Percentiles rank a stretch among this genome's conserved stretches.
Conservation (phyloP, 2,888 invertebrate genomes). For the Balanococcus diminutus region DNA sequence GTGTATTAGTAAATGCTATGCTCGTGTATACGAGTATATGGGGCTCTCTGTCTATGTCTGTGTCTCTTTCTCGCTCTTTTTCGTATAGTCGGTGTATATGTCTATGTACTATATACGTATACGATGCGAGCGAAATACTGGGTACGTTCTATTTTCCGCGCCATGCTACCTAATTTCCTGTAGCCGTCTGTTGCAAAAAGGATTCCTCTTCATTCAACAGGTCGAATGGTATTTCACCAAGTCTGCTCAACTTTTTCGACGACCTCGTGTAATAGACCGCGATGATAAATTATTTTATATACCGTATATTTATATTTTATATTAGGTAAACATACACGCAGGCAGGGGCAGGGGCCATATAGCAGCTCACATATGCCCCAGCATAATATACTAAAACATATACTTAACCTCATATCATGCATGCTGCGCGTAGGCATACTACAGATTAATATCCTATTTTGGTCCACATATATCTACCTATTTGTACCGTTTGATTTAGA, state of each 20-base stretch:
- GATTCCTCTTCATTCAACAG: conserved; percentile 47
- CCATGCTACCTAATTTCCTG: conserved; percentile 49
- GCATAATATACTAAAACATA: conserved; percentile 12
- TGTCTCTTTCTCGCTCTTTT: not conserved
- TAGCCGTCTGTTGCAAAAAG: conserved; percentile 45
- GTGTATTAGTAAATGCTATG: conserved; percentile 9
- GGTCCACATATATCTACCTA: not conserved
- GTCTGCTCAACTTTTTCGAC: conserved; percentile 31
- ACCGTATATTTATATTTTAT: not conserved
- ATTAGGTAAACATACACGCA: no score
- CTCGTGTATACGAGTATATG: not conserved
- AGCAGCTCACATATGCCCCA: no score
- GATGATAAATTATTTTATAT: conserved; percentile 6
- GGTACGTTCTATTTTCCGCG: conserved; percentile 30
- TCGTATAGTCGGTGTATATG: not conserved
- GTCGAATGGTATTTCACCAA: conserved; percentile 34
- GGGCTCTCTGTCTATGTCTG: not conserved
- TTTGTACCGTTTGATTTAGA: not conserved
- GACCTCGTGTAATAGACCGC: conserved; percentile 28
- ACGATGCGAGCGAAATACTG: conserved; percentile 10
- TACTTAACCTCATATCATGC: not conserved
- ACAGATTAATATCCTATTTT: conserved; percentile 14
- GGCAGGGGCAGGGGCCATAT: no score
- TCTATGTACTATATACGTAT: not conserved
- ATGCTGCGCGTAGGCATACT: not conserved